Evolutionary conservation across 1,140 invertebrate genomes (phyloP).

Genomic region (Solen grandis): DNA sequence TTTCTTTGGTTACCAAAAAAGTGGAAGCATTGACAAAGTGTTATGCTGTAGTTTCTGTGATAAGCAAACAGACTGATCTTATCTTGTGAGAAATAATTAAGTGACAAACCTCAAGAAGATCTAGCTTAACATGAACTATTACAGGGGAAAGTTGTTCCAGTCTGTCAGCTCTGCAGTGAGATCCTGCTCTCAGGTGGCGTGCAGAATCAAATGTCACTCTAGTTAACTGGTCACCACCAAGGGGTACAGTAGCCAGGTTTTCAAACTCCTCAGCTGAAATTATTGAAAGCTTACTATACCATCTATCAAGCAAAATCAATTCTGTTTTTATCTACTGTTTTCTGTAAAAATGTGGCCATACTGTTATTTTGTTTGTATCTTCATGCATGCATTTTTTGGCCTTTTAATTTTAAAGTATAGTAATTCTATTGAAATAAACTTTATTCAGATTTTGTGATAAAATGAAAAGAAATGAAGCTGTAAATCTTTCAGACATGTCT

Average conservation of each 20-base stretch:
- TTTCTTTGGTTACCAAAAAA: conserved; percentile 9
- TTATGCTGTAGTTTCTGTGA: conserved; percentile 31
- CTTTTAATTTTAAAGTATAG: conserved; percentile 1
- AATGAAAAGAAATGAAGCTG: too few species aligned
- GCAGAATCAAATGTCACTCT: conserved; percentile 27
- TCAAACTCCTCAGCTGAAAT: conserved; percentile 26
- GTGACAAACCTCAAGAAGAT: conserved; percentile 23
- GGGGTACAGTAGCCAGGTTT: conserved; percentile 9
- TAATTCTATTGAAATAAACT: too few species aligned
- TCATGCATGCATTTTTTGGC: background rate
- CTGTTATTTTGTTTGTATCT: background rate
- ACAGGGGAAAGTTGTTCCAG: background rate
- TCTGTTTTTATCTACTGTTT: background rate
- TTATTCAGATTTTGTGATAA: too few species aligned
- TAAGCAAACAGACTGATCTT: background rate
- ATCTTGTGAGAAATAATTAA: background rate
- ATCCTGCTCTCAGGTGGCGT: background rate
- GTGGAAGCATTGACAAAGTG: conserved; percentile 12
- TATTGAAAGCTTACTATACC: background rate
- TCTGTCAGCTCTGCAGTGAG: conserved; percentile 12
- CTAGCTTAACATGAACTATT: conserved; percentile 25
- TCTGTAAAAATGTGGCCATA: background rate
- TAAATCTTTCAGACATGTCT: too few species aligned
- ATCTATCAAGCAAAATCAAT: background rate
- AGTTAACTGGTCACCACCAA: conserved; percentile 39